These are phyloP conservation scores for Melitaea athalia DNA, from an alignment of 2,888 invertebrate species.

Conservation along the genomic window DNA sequence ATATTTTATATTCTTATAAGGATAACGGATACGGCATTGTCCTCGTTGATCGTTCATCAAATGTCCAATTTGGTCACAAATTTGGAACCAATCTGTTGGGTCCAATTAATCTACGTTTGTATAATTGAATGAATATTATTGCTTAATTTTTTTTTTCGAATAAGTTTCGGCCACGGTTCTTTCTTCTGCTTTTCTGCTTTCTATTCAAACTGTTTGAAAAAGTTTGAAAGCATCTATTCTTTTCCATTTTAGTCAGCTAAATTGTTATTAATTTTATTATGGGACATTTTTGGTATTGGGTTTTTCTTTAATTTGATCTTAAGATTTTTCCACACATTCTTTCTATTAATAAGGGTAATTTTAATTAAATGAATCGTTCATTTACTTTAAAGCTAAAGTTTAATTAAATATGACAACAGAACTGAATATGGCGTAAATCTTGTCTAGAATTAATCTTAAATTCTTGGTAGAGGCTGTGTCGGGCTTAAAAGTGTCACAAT, in stretches of 20 bases:
- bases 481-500: constrained; percentile 15
- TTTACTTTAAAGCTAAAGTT: no score
- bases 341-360: not conserved
- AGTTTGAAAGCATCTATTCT: no score
- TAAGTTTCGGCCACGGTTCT: no score
- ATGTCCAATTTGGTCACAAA: not conserved
- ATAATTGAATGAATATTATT: no score
- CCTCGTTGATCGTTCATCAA: constrained; percentile 2
- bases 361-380: no score
- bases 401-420: no score
- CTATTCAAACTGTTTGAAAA: no score
- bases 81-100: not conserved
- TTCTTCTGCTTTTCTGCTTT: no score
- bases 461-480: constrained; percentile 10
- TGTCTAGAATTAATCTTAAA: constrained; percentile 7
- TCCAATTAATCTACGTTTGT: not conserved
- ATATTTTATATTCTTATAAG: constrained; percentile 20
- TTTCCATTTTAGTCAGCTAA: no score
- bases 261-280: no score
- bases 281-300: no score
- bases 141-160: no score
- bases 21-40: constrained; percentile 19
- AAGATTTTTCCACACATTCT: not conserved
- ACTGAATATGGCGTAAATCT: not conserved
- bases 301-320: not conserved